phyloP scores from a whole-genome alignment of 2,113 vertebrate genomes.

The Coturnix japonica region DNA sequence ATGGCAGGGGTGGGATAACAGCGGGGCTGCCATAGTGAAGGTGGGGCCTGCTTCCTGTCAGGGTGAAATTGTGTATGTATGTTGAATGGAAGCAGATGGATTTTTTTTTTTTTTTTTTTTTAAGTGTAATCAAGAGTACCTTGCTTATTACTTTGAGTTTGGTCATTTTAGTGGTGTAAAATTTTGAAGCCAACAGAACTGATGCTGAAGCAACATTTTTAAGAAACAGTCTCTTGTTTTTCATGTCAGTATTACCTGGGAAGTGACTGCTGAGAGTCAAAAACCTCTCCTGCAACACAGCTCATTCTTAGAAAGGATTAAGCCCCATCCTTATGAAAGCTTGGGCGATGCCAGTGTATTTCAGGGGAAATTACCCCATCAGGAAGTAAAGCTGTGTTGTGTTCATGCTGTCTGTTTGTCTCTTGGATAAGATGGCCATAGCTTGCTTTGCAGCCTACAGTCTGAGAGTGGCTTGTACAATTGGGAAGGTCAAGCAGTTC shows the following conservation, averaged over 20 bases:
- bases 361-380: background rate
- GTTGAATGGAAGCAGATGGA: background rate
- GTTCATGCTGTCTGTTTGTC: background rate
- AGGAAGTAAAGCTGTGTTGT: background rate
- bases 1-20: fast-evolving
- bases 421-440: background rate
- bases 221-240: background rate
- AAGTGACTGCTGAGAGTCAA: background rate
- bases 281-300: background rate
- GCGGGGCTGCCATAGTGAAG: background rate
- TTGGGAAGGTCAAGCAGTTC: background rate
- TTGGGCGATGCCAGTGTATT: background rate
- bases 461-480: background rate
- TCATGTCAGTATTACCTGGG: background rate
- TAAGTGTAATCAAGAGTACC: background rate
- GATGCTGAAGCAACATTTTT: background rate
- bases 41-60: background rate
- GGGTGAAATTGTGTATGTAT: background rate
- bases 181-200: background rate
- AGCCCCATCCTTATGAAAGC: background rate
- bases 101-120: background rate
- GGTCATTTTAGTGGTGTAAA: background rate
- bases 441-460: background rate
- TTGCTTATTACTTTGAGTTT: conserved; percentile 13
- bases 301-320: background rate